A percentile compares a stretch with the other conserved stretches of the same genome.
phyloP scores from a whole-genome alignment of 2,113 vertebrate species.

The Daubentonia madagascariensis region DNA sequence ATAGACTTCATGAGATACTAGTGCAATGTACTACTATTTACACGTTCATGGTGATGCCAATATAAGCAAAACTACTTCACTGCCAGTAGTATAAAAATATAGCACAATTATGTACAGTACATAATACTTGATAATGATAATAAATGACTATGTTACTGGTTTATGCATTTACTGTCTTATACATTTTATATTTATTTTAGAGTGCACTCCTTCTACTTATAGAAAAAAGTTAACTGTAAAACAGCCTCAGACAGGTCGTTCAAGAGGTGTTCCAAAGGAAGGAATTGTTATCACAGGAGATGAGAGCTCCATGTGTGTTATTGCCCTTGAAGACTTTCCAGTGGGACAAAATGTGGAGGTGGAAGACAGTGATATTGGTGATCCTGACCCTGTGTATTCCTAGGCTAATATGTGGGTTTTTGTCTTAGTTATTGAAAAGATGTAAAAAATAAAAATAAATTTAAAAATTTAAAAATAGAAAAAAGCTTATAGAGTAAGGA shows the following conservation, averaged over 20 bases:
- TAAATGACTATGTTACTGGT: neutral
- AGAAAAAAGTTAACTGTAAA: neutral
- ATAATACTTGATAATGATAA: neutral
- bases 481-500: neutral
- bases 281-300: neutral
- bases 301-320: neutral
- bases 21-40: neutral
- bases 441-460: neutral
- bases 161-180: neutral
- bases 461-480: neutral
- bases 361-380: neutral
- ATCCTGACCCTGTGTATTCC: neutral
- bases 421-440: neutral
- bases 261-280: neutral
- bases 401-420: neutral
- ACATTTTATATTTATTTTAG: neutral
- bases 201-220: neutral
- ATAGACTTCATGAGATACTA: neutral
- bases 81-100: neutral
- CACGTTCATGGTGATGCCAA: neutral
- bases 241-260: neutral
- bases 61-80: neutral
- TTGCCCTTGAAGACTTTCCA: neutral
- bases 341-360: neutral
- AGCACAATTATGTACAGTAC: neutral